Percentiles rank a stretch among this genome's conserved stretches.
These are phyloP conservation scores for Leucozona laternaria DNA, from an alignment of 2,888 invertebrate species.

Conservation along the genomic window DNA sequence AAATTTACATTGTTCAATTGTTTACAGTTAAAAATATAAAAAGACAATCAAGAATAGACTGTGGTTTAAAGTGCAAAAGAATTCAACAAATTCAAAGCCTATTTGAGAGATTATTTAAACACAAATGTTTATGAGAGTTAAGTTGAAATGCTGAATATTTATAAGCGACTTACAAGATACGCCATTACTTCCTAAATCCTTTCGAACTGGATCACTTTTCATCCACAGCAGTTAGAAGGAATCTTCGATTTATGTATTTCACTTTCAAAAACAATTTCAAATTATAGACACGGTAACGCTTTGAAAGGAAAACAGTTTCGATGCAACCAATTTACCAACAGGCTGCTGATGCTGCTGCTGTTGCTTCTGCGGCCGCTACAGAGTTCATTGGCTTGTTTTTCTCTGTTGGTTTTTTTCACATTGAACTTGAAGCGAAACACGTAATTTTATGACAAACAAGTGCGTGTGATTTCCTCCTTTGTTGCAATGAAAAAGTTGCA, in stretches of 20 bases:
- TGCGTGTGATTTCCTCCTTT: slow-evolving; percentile 41
- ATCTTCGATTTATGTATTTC: slow-evolving; percentile 3
- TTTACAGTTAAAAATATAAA: no score
- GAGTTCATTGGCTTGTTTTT: slow-evolving; percentile 36
- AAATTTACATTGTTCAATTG: no score
- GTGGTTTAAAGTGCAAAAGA: no score
- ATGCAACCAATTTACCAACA: slow-evolving; percentile 25
- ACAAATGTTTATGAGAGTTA: background rate
- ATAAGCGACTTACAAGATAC: slow-evolving; percentile 22
- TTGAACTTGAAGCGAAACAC: slow-evolving; percentile 40
- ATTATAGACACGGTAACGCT: background rate
- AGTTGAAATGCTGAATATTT: background rate
- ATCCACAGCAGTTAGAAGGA: background rate
- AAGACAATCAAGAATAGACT: no score
- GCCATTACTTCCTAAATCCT: slow-evolving; percentile 24
- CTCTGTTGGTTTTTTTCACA: slow-evolving; percentile 30
- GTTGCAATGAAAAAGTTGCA: slow-evolving; percentile 33
- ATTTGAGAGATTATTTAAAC: no score
- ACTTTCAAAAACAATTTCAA: slow-evolving; percentile 28
- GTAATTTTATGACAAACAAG: slow-evolving; percentile 46
- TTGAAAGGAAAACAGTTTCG: slow-evolving; percentile 1
- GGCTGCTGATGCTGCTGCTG: background rate
- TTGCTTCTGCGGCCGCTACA: background rate
- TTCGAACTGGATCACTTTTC: background rate
- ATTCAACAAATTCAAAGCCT: no score